Conservation (phyloP, 2,888 invertebrate species). For the Dasypogon diadema region DNA sequence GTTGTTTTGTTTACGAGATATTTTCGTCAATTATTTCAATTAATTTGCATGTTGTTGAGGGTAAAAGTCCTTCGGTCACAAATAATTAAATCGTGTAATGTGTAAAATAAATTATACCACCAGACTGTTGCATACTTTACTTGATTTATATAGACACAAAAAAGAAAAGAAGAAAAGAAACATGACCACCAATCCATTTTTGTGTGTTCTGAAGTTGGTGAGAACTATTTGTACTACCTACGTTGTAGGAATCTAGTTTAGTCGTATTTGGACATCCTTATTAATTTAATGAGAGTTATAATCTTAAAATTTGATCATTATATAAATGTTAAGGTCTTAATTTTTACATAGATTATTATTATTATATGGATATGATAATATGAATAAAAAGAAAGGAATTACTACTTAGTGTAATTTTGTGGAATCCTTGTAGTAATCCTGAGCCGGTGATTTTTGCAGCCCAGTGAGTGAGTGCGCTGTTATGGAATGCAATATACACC, state of each 20-base stretch:
- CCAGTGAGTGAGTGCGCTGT: no score
- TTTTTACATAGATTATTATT: constrained; percentile 37
- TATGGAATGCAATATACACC: no score
- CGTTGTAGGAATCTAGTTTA: constrained; percentile 11
- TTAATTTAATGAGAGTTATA: constrained; percentile 12
- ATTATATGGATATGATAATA: constrained; percentile 10
- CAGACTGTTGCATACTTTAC: no score
- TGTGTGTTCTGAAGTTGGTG: constrained; percentile 4
- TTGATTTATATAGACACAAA: no score
- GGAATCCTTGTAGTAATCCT: neutral
- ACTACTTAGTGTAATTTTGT: neutral
- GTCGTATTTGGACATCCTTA: constrained; percentile 2
- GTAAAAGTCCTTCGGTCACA: no score
- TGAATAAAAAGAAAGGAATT: constrained; percentile 22
- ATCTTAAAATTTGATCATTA: constrained; percentile 17
- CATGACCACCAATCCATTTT: constrained; percentile 1
- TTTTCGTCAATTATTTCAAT: no score
- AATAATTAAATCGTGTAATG: neutral
- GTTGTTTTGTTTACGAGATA: no score
- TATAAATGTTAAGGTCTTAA: constrained; percentile 33
- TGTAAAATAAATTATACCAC: neutral
- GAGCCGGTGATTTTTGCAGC: no score
- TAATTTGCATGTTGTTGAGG: no score
- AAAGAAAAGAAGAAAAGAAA: no score
- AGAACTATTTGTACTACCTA: constrained; percentile 16